Conservation (phyloP, 2,888 invertebrate species). For the Linnaemya vulpina region DNA sequence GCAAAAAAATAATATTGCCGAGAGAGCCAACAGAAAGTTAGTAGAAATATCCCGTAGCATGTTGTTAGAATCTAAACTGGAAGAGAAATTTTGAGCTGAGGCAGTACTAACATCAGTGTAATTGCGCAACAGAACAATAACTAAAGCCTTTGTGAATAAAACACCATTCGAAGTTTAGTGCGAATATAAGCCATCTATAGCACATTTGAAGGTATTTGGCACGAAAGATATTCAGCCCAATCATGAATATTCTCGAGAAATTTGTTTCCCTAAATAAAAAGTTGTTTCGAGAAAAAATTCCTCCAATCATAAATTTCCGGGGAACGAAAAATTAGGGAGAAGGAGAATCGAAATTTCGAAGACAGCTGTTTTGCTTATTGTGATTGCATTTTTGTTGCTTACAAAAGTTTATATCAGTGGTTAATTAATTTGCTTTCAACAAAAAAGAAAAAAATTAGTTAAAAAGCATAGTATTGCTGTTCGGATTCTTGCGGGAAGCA, state of each 20-base stretch:
- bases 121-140: conserved; percentile 4
- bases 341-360: no score
- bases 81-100: no score
- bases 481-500: not conserved
- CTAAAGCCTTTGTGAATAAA: not conserved
- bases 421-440: no score
- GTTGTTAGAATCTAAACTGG: not conserved
- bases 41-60: not conserved
- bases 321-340: not conserved
- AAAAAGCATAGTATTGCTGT: conserved; percentile 7
- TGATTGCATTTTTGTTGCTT: no score
- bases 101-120: not conserved
- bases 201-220: conserved; percentile 60
- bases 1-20: not conserved
- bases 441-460: not conserved
- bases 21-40: not conserved
- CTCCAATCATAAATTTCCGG: not conserved
- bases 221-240: conserved; percentile 36
- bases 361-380: no score
- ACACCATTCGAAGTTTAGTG: conserved; percentile 34
- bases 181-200: conserved; percentile 40
- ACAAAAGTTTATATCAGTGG: no score
- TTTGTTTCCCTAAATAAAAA: conserved; percentile 49
- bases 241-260: no score
- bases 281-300: conserved; percentile 1